Conservation (phyloP, 2,888 invertebrate species). For the Noctua janthina region DNA sequence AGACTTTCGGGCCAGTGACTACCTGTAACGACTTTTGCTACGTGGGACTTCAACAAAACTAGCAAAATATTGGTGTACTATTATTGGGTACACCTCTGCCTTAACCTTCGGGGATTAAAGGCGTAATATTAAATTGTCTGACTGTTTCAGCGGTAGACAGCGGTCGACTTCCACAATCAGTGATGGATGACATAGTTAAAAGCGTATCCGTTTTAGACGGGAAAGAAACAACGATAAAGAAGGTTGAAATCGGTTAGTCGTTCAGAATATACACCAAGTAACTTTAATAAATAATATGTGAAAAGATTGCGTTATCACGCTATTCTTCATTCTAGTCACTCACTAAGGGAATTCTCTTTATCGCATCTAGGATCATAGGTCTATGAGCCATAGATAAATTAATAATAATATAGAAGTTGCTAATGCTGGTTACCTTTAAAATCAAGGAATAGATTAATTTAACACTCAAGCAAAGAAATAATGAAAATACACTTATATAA, state of each 20-base stretch:
- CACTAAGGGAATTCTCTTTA: not conserved
- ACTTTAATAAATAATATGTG: not conserved
- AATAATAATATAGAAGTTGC: not conserved
- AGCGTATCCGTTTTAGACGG: slow-evolving; percentile 10
- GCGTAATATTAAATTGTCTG: too few relatives aligned
- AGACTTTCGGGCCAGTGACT: too few relatives aligned
- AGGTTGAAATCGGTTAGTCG: slow-evolving; percentile 40
- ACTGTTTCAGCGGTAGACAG: slow-evolving; percentile 45
- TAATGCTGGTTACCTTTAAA: not conserved
- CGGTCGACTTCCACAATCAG: slow-evolving; percentile 47
- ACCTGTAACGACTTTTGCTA: too few relatives aligned
- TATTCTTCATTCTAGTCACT: not conserved
- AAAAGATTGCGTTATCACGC: not conserved
- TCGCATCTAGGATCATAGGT: not conserved
- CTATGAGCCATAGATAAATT: not conserved
- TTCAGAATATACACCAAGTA: not conserved
- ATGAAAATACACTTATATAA: not conserved
- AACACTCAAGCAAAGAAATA: not conserved
- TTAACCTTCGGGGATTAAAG: too few relatives aligned
- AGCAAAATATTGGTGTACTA: too few relatives aligned
- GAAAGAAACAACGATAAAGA: slow-evolving; percentile 31
- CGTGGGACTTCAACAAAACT: too few relatives aligned
- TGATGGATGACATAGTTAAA: slow-evolving; percentile 45
- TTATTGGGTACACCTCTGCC: too few relatives aligned
- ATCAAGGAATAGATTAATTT: not conserved